These are phyloP conservation scores for Zaprionus camerounensis DNA, from an alignment of 1,140 invertebrate species.

Conservation along the genomic window DNA sequence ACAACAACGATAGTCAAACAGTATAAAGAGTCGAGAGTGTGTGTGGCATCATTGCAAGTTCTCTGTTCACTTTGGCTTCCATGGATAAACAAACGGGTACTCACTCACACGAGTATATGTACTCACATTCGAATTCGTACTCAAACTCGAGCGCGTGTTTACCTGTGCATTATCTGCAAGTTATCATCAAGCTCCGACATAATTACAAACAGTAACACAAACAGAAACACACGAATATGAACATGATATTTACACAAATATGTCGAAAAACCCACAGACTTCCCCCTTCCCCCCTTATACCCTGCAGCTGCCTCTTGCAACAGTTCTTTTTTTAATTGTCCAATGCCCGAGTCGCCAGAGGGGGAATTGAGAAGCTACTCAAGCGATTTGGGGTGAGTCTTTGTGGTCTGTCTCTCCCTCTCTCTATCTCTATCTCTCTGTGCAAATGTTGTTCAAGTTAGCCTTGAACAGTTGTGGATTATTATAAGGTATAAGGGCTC, in stretches of 20 bases:
- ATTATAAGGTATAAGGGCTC: too few relatives aligned
- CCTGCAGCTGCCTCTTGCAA: neutral
- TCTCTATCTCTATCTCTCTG: slow-evolving; percentile 1
- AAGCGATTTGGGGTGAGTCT: slow-evolving; percentile 29
- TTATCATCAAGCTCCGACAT: slow-evolving; percentile 76
- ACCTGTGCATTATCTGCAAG: slow-evolving; percentile 74
- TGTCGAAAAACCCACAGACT: slow-evolving; percentile 59
- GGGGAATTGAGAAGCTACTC: slow-evolving; percentile 1
- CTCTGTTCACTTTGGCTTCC: slow-evolving; percentile 4
- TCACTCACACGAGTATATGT: neutral
- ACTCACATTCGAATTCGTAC: slow-evolving; percentile 6
- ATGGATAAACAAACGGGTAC: slow-evolving; percentile 2
- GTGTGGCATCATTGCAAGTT: slow-evolving; percentile 12
- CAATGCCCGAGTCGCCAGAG: neutral
- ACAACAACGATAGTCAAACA: slow-evolving; percentile 39
- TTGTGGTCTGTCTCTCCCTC: slow-evolving; percentile 11
- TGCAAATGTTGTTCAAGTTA: slow-evolving; percentile 50
- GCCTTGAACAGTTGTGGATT: slow-evolving; percentile 68
- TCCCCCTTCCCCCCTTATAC: slow-evolving; percentile 13
- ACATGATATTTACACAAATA: slow-evolving; percentile 72
- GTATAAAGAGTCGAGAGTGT: slow-evolving; percentile 35
- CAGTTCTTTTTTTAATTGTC: slow-evolving; percentile 69
- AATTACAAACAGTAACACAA: slow-evolving; percentile 79
- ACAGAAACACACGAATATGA: slow-evolving; percentile 42
- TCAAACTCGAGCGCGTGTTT: slow-evolving; percentile 53